These are phyloP conservation scores for Charadrius vociferus DNA, from an alignment of 2,113 vertebrate species.

Conservation along the genomic window DNA sequence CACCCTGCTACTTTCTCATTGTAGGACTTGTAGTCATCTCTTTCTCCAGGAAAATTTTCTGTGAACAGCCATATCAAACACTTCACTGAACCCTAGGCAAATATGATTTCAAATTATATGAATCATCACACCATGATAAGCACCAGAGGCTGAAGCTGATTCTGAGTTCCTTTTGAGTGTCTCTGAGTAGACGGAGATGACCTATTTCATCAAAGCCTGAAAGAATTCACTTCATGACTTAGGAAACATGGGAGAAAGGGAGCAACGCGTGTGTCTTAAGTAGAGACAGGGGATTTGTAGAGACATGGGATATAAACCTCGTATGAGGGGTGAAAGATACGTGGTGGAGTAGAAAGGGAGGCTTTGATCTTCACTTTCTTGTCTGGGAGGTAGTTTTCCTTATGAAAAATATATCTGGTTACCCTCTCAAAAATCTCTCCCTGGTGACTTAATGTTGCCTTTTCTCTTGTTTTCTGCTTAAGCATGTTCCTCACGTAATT, in stretches of 20 bases:
- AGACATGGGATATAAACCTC: neutral
- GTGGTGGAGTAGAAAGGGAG: neutral
- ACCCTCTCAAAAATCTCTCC: neutral
- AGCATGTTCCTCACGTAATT: neutral
- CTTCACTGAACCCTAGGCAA: neutral
- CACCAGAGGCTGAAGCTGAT: neutral
- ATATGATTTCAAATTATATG: neutral
- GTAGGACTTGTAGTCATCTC: neutral
- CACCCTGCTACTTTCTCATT: neutral
- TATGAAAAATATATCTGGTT: neutral
- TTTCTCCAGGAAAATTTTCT: neutral
- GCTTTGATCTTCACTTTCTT: neutral
- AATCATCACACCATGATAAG: neutral
- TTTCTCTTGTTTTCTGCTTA: neutral
- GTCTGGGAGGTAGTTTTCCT: neutral
- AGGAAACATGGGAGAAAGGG: neutral
- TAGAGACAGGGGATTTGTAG: neutral
- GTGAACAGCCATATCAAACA: neutral
- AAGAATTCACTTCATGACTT: neutral
- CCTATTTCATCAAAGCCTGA: neutral
- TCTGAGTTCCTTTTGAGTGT: neutral
- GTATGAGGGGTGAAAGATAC: neutral
- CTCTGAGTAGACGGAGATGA: neutral
- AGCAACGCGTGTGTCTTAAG: rapidly evolving
- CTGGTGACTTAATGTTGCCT: neutral